A percentile compares a stretch with the other conserved stretches of the same genome.
Evolutionary conservation across 1,140 invertebrate genomes (phyloP).

Genomic region (Ips typographus): DNA sequence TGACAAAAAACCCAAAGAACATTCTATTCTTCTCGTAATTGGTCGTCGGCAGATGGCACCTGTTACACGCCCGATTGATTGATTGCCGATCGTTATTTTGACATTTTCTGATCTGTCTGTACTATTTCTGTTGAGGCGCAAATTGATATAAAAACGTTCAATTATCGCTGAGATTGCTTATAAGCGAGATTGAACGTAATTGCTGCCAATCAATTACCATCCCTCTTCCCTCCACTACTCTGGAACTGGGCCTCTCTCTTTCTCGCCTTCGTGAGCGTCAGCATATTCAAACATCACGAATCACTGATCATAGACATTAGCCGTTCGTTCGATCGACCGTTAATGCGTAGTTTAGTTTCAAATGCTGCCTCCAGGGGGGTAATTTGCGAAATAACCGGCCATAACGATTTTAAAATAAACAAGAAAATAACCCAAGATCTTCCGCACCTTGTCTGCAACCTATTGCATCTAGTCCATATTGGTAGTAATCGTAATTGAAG

Average conservation of each 20-base stretch:
- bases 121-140: no score
- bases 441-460: slow-evolving; percentile 44
- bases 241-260: slow-evolving; percentile 1
- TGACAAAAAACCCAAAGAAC: slow-evolving; percentile 10
- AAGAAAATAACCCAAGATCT: slow-evolving; percentile 49
- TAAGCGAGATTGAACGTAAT: slow-evolving; percentile 9
- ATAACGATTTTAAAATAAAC: slow-evolving; percentile 53
- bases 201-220: slow-evolving; percentile 17
- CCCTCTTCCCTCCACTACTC: neutral
- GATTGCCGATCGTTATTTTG: no score
- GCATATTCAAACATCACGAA: slow-evolving; percentile 54
- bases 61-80: neutral
- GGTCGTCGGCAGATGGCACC: slow-evolving; percentile 11
- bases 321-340: slow-evolving; percentile 50
- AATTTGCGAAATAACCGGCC: slow-evolving; percentile 54
- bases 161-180: no score
- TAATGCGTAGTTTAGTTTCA: slow-evolving; percentile 54
- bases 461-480: no score
- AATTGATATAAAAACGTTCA: no score
- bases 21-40: slow-evolving; percentile 16
- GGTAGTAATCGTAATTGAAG: no score
- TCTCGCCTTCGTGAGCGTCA: slow-evolving; percentile 45
- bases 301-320: slow-evolving; percentile 53
- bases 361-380: slow-evolving; percentile 50
- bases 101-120: no score